Evolutionary conservation across 2,797 vertebrate species (phyloP), one percentile per base, ranked within the genome.

Genomic region (Peromyscus nudipes): DNA sequence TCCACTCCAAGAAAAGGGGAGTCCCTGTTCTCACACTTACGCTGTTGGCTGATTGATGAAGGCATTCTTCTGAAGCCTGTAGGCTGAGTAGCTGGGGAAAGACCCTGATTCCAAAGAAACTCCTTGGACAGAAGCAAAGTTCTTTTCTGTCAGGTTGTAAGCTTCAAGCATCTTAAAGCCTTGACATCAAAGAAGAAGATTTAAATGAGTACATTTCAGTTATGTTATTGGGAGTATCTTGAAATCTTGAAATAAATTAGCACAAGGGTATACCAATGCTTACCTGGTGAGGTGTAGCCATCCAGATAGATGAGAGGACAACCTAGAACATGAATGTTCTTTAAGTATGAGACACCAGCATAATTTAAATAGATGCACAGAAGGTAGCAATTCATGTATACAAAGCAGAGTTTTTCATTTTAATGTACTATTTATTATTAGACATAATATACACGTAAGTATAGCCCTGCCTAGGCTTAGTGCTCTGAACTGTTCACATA

Each of bases 301-400:
- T 99, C 99, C 97, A 99, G 98, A 98, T 99, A 99, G 96, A 99
- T 99, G 97, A 99, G 97, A 55, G 99, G 99, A 96, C 99, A 99
- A 64, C 99, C 99, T 99, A 98, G 65, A 98, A 99, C n/a, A 81
- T 0, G 97, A 98, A 57, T 7, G 2, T n/a, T 80, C 46, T 87
- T 79, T 97, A 87, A 96, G 94, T 31, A 52, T 1, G 34, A 17
- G 9, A 93, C 83, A 43, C 49, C 31, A 62, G 52, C 13, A 46
- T 4, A 4, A 73, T 52, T 19, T n/a, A 71, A 37, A 23, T 37
- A 62, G 0, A 67, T 0, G 0, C 49, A 65, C 85, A 91, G 19
- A 65, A 95, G 65, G 34, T 27, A 94, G 19, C 17, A 11, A 6
- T 31, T 0, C n/a, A 19, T n/a, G 9, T 46, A 21, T 40, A 84